phyloP scores from a whole-genome alignment of 1,140 invertebrate genomes.

The Drosophila biarmipes region DNA sequence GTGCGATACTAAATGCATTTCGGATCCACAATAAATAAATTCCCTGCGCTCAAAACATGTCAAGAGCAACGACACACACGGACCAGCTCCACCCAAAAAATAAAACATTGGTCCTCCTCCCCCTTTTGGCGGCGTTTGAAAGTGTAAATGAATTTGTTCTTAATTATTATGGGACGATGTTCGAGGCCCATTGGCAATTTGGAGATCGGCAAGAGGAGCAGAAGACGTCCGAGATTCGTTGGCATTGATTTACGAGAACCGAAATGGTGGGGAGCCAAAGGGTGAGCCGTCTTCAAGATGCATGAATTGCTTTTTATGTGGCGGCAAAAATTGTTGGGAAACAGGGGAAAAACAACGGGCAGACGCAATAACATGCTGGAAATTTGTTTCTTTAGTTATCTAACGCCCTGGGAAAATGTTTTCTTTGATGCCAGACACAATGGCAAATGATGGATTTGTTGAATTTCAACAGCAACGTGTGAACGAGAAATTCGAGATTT shows the following conservation, averaged over 20 bases:
- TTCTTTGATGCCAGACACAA: slow-evolving; percentile 66
- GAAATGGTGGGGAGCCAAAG: slow-evolving; percentile 53
- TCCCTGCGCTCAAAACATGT: slow-evolving; percentile 74
- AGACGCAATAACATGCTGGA: slow-evolving; percentile 30
- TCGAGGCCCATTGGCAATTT: slow-evolving; percentile 60
- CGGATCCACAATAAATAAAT: slow-evolving; percentile 68
- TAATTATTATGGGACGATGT: slow-evolving; percentile 69
- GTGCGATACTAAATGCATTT: slow-evolving; percentile 62
- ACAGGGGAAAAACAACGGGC: slow-evolving; percentile 2
- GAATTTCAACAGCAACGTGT: slow-evolving; percentile 46
- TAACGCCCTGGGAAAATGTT: slow-evolving; percentile 72
- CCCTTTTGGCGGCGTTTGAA: slow-evolving; percentile 47
- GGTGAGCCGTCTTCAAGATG: slow-evolving; percentile 40
- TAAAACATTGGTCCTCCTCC: slow-evolving; percentile 11
- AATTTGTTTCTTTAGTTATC: slow-evolving; percentile 58
- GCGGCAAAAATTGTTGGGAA: slow-evolving; percentile 61
- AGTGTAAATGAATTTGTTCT: slow-evolving; percentile 83
- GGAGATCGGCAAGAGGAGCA: slow-evolving; percentile 13
- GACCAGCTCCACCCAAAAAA: slow-evolving; percentile 5
- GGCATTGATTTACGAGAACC: slow-evolving; percentile 70
- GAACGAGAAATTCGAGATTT: slow-evolving; percentile 45
- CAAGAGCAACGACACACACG: slow-evolving; percentile 60
- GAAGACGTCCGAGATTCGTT: slow-evolving; percentile 57
- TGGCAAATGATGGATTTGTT: slow-evolving; percentile 50
- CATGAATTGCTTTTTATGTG: slow-evolving; percentile 76